Evolutionary conservation across 2,888 invertebrate species (phyloP).

Genomic region (Ichneumoninae sp.): DNA sequence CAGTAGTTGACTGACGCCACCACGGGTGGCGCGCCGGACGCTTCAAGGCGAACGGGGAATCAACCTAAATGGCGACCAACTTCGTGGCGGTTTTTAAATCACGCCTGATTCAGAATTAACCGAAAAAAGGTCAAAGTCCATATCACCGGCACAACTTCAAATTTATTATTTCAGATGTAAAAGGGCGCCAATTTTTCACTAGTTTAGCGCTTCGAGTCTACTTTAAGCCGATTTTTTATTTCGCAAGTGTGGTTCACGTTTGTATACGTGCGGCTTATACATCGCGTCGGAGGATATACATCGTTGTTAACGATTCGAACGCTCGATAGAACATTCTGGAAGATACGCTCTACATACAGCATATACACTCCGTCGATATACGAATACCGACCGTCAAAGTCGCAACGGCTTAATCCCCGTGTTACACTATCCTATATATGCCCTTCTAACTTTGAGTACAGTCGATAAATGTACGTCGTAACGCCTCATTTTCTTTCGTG

Average conservation of each 20-base stretch:
- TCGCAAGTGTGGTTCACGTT: background rate
- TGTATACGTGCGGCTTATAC: background rate
- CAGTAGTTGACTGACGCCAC: no score
- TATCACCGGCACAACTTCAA: no score
- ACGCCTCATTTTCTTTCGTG: slow-evolving; percentile 55
- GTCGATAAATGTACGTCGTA: slow-evolving; percentile 19
- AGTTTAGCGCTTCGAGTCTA: background rate
- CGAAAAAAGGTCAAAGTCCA: no score
- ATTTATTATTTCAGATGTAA: no score
- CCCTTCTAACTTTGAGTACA: background rate
- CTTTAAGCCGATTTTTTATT: background rate
- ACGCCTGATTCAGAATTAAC: no score
- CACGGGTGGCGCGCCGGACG: no score
- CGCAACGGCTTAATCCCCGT: slow-evolving; percentile 1
- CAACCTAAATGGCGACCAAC: no score
- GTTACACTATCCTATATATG: background rate
- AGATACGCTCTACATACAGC: background rate
- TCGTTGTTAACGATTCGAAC: slow-evolving; percentile 1
- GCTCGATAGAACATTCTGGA: slow-evolving; percentile 11
- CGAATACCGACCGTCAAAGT: background rate
- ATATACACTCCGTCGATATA: background rate
- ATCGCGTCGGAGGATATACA: background rate
- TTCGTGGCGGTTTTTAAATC: no score
- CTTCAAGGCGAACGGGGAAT: no score
- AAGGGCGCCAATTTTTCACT: background rate